phyloP scores from a whole-genome alignment of 2,888 invertebrate species.

The Linnaemya vulpina region DNA sequence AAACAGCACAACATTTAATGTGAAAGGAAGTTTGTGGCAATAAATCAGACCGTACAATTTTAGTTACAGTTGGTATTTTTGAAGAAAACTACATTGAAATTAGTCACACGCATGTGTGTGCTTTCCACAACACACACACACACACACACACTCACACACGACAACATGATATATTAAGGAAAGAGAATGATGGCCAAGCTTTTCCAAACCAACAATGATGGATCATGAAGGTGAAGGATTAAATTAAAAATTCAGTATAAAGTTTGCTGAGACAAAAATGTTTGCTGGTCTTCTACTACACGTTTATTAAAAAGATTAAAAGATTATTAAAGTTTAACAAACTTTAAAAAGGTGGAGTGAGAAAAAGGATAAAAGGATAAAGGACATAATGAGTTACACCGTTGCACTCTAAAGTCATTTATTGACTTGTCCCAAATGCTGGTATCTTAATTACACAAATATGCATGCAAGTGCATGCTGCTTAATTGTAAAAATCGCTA shows the following conservation, averaged over 20 bases:
- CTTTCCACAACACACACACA: too few species aligned
- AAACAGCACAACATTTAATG: not conserved
- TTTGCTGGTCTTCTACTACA: not conserved
- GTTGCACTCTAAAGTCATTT: too few species aligned
- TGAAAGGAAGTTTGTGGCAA: conserved; percentile 3
- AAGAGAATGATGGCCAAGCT: not conserved
- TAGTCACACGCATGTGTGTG: too few species aligned
- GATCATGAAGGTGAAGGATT: not conserved
- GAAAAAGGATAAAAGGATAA: too few species aligned
- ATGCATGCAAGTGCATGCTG: too few species aligned
- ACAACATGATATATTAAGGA: not conserved
- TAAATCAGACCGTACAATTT: not conserved
- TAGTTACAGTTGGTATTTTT: not conserved
- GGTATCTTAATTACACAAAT: too few species aligned
- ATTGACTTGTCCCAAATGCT: too few species aligned
- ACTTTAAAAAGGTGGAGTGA: too few species aligned
- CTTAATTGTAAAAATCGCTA: too few species aligned
- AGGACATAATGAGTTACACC: too few species aligned
- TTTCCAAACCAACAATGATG: not conserved
- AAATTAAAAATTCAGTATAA: not conserved
- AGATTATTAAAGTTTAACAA: too few species aligned
- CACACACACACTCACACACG: too few species aligned
- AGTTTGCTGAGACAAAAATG: not conserved
- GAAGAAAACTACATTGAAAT: not conserved
- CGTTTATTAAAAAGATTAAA: not conserved